Evolutionary conservation across 23 tunicate genomes (phyloP).

Genomic region (Ascidia mentula): DNA sequence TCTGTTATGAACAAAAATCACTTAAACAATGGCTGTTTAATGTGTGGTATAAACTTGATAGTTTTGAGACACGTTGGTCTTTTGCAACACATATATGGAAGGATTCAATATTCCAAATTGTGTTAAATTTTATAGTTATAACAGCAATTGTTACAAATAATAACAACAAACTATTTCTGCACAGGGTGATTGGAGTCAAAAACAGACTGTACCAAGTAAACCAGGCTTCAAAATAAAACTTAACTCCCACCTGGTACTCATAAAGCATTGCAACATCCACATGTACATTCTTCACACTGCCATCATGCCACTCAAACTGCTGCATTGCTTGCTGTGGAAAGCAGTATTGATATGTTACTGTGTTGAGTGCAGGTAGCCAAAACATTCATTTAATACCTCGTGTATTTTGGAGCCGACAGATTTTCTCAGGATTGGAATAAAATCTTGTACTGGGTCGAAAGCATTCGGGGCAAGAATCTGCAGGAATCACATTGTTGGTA

Average conservation of each 20-base stretch:
- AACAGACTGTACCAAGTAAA: no score
- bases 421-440: conserved; percentile 80
- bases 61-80: no score
- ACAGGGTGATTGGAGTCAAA: no score
- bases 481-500: no score
- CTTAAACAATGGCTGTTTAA: no score
- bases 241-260: conserved; percentile 62
- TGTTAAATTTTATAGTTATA: no score
- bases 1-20: conserved; percentile 23
- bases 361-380: neutral
- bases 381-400: conserved; percentile 23
- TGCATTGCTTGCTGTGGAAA: conserved; percentile 91
- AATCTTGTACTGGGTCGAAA: conserved; percentile 83
- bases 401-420: conserved; percentile 83
- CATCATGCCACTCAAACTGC: conserved; percentile 97
- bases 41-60: no score
- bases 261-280: conserved; percentile 89
- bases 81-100: no score
- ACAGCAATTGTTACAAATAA: no score
- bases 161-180: no score
- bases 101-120: no score
- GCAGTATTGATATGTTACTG: neutral
- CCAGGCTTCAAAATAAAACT: no score
- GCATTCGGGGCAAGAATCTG: conserved; percentile 91
- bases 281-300: conserved; percentile 82